Evolutionary conservation across 2,888 invertebrate genomes (phyloP).

Genomic region (Papilio elwesi): DNA sequence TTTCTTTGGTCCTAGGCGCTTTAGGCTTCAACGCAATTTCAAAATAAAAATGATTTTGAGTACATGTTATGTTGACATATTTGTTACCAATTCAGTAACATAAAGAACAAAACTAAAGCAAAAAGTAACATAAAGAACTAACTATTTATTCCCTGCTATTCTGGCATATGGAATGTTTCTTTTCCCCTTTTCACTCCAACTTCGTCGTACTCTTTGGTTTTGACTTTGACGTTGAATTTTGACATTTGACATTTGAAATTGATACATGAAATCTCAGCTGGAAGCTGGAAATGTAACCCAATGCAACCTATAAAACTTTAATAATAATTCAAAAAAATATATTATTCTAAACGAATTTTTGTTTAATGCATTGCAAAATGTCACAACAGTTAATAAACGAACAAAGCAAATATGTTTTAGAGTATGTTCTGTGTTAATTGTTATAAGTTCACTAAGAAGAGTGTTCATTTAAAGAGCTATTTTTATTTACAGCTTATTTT

Average conservation of each 20-base stretch:
- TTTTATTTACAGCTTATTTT: conserved; percentile 84
- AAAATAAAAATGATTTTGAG: too few relatives aligned
- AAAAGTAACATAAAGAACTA: too few relatives aligned
- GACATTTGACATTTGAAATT: conserved; percentile 19
- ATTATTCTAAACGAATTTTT: background rate
- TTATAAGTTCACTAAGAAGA: conserved; percentile 22
- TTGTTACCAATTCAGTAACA: too few relatives aligned
- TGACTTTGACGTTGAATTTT: conserved; percentile 16
- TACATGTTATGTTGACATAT: too few relatives aligned
- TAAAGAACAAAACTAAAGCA: too few relatives aligned
- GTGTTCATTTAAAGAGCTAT: conserved; percentile 34
- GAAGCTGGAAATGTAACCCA: conserved; percentile 28
- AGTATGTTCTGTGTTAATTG: conserved; percentile 61
- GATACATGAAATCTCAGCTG: conserved; percentile 29
- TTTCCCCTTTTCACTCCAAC: too few relatives aligned
- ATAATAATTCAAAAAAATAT: conserved; percentile 17
- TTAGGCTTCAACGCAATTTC: too few relatives aligned
- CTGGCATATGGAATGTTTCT: too few relatives aligned
- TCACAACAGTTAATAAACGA: conserved; percentile 75
- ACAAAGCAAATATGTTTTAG: conserved; percentile 79
- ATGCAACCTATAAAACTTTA: conserved; percentile 15
- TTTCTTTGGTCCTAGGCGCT: too few relatives aligned
- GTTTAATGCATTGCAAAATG: conserved; percentile 55
- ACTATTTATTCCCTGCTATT: too few relatives aligned
- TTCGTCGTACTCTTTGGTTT: background rate